Conservation (phyloP, 2,888 invertebrate genomes). For the Dynastes maya region DNA sequence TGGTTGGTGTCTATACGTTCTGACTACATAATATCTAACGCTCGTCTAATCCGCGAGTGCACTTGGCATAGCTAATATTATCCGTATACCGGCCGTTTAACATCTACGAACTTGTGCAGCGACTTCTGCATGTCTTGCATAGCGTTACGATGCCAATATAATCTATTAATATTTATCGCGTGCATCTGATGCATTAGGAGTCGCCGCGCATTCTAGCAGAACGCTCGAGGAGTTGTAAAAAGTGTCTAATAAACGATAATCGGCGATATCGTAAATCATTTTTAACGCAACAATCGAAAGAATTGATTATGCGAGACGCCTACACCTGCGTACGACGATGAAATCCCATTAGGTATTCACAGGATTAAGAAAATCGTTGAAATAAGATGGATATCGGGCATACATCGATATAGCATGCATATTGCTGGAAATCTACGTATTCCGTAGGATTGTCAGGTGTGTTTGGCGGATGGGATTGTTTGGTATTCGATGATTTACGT, state of each 20-base stretch:
- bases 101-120: background rate
- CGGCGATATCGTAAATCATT: constrained; percentile 32
- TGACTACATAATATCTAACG: background rate
- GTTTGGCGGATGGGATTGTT: background rate
- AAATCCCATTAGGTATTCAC: constrained; percentile 13
- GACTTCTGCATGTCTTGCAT: constrained; percentile 15
- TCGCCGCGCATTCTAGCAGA: background rate
- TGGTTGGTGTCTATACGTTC: background rate
- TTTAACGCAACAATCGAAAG: constrained; percentile 17
- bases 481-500: background rate
- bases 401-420: background rate
- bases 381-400: constrained; percentile 24
- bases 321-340: constrained; percentile 8
- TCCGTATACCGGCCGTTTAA: background rate
- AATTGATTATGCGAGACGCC: constrained; percentile 29
- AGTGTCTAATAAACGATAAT: constrained; percentile 32
- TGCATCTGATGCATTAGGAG: constrained; percentile 22
- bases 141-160: background rate
- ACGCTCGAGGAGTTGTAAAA: constrained; percentile 24
- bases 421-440: background rate
- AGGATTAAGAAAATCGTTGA: constrained; percentile 26
- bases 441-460: background rate
- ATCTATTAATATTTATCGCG: constrained; percentile 29
- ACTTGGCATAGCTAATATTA: background rate
- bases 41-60: background rate